Base-by-base conservation (phyloP, 2,888 invertebrate species). In the Drosophila trichaetosa region DNA sequence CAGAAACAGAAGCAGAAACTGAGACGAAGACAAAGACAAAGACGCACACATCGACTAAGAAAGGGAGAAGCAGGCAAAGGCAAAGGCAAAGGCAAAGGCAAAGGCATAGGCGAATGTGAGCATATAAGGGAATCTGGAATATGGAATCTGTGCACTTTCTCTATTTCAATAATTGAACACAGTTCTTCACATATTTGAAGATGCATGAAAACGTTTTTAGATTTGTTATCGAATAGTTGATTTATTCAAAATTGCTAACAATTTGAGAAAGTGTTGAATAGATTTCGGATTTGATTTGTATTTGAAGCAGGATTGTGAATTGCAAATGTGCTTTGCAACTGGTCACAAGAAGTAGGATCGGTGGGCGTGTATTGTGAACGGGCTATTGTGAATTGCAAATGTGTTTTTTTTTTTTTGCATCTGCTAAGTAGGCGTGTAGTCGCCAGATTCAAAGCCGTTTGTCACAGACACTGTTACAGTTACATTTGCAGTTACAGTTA, bases 381-480 rank as follows among this genome's bases (percentile, higher is more conserved):
- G 11, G 16, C 46, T 13, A 13, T 21, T 46, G 46, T 46, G 29
- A 57, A 33, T 56, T 49, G 27, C 46, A 53, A 54, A 42, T 56
- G 21, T 10, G n/a, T 49, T 36, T 34, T 3, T 27, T 7, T 21
- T 31, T 21, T 24, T 6, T 53, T 24, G 46, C 21, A 38, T 40
- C 53, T 42, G 66, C 31, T 40, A 52, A 67, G 56, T 67, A 54
- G 76, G 77, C 80, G 80, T 76, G 40, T 53, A 33, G 40, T 24
- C 18, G 53, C 48, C 59, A 69, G 59, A 67, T 66, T 24, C 58
- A 2, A 38, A 33, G 38, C 16, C 33, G 54, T 36, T 57, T 60
- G 36, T 34, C 52, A 66, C 49, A 16, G 40, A 34, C 60, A 36
- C 27, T 16, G 27, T 38, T 31, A 21, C 59, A 67, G 40, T 21